A percentile compares a stretch with the other conserved stretches of the same genome.
Evolutionary conservation across 2,113 vertebrate genomes (phyloP).

Genomic region (Macroglossus sobrinus): DNA sequence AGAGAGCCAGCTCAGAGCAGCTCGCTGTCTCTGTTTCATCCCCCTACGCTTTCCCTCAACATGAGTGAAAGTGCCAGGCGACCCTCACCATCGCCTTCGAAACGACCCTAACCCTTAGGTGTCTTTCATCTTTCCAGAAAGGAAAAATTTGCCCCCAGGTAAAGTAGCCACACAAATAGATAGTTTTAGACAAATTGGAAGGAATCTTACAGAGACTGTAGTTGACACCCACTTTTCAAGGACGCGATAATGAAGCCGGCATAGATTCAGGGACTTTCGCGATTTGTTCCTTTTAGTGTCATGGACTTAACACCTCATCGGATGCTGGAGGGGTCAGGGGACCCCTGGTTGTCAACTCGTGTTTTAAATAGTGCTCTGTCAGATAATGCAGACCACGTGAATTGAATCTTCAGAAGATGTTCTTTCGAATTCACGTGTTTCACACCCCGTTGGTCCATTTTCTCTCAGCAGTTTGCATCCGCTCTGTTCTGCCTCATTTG

Average conservation of each 20-base stretch:
- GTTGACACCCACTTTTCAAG: background rate
- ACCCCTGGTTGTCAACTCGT: background rate
- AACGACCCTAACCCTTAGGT: background rate
- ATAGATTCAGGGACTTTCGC: background rate
- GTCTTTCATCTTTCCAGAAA: constrained; percentile 8
- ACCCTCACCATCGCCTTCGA: background rate
- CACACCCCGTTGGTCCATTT: background rate
- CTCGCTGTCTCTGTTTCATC: background rate
- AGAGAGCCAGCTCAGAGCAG: background rate
- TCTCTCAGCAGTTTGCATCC: background rate
- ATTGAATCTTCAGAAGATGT: background rate
- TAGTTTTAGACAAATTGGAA: background rate
- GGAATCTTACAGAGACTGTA: background rate
- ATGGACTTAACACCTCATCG: no score
- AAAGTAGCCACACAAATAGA: background rate
- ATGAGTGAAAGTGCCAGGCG: background rate
- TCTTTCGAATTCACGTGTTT: background rate
- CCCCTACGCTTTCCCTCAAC: background rate
- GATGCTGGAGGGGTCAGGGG: background rate
- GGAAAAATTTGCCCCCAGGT: background rate
- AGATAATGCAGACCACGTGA: background rate
- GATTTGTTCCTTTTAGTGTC: no score
- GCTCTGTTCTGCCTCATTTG: background rate
- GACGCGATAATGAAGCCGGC: background rate
- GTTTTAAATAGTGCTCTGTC: background rate